A percentile compares a stretch with the other conserved stretches of the same genome.
Evolutionary conservation across 2,797 vertebrate genomes (phyloP).

Genomic region (Lycodopsis pacificus): DNA sequence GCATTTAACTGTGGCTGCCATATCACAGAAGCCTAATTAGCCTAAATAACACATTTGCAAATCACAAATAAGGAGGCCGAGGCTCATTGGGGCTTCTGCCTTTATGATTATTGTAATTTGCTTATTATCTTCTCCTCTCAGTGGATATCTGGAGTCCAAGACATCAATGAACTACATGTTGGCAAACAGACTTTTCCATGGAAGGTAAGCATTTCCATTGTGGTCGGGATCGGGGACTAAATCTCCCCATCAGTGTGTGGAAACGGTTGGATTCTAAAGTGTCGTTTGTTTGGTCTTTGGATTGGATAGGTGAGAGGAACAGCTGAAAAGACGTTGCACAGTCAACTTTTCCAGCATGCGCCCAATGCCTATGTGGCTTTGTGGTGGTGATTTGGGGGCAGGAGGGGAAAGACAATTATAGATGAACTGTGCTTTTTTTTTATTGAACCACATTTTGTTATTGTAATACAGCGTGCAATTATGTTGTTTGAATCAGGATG

Average conservation of each 20-base stretch:
- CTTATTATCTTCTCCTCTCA: conserved; percentile 79
- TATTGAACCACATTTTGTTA: conserved; percentile 51
- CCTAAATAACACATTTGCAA: conserved; percentile 53
- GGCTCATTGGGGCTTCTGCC: conserved; percentile 34
- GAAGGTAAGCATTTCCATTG: conserved; percentile 89
- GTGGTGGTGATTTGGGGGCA: conserved; percentile 36
- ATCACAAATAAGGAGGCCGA: conserved; percentile 55
- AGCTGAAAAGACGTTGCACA: conserved; percentile 65
- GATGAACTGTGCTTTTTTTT: conserved; percentile 42
- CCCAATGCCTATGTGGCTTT: conserved; percentile 64
- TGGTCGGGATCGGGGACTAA: conserved; percentile 71
- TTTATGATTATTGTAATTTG: conserved; percentile 73
- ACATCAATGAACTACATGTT: conserved; percentile 97
- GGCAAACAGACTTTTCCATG: conserved; percentile 94
- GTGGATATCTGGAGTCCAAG: conserved; percentile 95
- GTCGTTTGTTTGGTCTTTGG: conserved; percentile 77
- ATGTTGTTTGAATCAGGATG: conserved; percentile 46
- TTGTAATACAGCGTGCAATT: conserved; percentile 55
- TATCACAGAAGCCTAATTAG: conserved; percentile 47
- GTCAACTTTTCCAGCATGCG: conserved; percentile 70
- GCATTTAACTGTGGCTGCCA: conserved; percentile 40
- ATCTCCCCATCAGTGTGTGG: conserved; percentile 74
- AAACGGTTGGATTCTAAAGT: conserved; percentile 66
- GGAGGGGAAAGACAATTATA: conserved; percentile 45
- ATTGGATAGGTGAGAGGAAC: conserved; percentile 77